phyloP scores from a whole-genome alignment of 2,888 invertebrate genomes.

The Epinotia brunnichana region DNA sequence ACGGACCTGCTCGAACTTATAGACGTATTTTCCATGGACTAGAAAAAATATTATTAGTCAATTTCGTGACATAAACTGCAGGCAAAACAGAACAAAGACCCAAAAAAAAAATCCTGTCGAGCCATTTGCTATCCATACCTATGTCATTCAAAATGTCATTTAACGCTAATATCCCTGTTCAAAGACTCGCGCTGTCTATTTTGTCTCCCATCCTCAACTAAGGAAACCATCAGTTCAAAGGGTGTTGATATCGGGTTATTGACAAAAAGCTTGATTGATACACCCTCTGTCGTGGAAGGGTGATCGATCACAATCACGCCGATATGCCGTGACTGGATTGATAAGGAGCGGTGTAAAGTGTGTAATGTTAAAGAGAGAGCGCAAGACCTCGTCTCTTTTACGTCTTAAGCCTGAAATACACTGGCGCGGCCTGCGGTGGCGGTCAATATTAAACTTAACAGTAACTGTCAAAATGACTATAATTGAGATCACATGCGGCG shows the following conservation, averaged over 20 bases:
- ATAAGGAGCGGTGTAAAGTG: background rate
- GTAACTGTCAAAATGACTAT: too few relatives aligned
- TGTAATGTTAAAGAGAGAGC: conserved; percentile 8
- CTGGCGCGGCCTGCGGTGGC: too few relatives aligned
- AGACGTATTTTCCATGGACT: too few relatives aligned
- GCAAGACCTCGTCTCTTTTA: background rate
- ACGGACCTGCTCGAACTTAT: too few relatives aligned
- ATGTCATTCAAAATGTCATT: background rate
- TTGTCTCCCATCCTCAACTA: conserved; percentile 29
- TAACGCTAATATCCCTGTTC: conserved; percentile 1
- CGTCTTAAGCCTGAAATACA: too few relatives aligned
- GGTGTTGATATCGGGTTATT: conserved; percentile 43
- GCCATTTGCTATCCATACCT: background rate
- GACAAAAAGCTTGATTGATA: conserved; percentile 53
- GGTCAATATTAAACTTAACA: too few relatives aligned
- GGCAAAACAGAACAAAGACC: background rate
- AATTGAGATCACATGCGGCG: too few relatives aligned
- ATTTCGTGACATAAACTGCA: background rate
- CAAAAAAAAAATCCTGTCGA: background rate
- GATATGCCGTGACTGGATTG: conserved; percentile 12
- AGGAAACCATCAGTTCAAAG: conserved; percentile 42
- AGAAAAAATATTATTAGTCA: too few relatives aligned
- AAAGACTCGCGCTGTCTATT: conserved; percentile 22
- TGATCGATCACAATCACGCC: conserved; percentile 46
- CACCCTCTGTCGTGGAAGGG: conserved; percentile 46